Percentiles rank a stretch among this genome's conserved stretches.
Conservation (phyloP, 2,888 invertebrate species). For the Dastarcus helophoroides region DNA sequence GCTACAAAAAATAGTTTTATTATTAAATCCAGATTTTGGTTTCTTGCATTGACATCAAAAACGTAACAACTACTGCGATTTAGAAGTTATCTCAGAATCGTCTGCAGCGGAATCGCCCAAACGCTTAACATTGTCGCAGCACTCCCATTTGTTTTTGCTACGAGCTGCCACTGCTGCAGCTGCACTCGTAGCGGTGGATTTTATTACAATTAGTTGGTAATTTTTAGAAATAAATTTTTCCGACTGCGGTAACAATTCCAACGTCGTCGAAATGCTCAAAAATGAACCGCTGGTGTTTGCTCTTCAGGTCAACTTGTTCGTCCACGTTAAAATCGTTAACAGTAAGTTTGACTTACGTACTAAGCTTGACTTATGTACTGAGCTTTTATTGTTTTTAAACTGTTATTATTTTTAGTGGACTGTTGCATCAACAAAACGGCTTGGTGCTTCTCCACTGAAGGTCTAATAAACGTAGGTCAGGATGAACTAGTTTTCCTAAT, state of each 20-base stretch:
- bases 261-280: conserved; percentile 45
- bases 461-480: conserved; percentile 68
- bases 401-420: conserved; percentile 49
- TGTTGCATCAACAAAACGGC: conserved; percentile 62
- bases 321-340: conserved; percentile 61
- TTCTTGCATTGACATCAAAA: too few species aligned
- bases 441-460: conserved; percentile 68
- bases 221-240: conserved; percentile 42
- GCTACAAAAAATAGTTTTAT: too few species aligned
- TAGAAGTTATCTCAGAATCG: too few species aligned
- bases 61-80: too few species aligned
- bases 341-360: too few species aligned
- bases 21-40: too few species aligned
- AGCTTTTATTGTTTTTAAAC: conserved; percentile 11
- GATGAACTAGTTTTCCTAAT: conserved; percentile 70
- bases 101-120: too few species aligned
- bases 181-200: too few species aligned
- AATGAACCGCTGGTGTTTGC: conserved; percentile 59
- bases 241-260: conserved; percentile 43
- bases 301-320: conserved; percentile 61
- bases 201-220: too few species aligned
- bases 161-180: too few species aligned
- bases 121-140: too few species aligned
- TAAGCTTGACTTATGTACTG: not conserved
- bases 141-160: too few species aligned